Evolutionary conservation across 2,113 vertebrate species (phyloP).

Genomic region (Pyrgilauda ruficollis): DNA sequence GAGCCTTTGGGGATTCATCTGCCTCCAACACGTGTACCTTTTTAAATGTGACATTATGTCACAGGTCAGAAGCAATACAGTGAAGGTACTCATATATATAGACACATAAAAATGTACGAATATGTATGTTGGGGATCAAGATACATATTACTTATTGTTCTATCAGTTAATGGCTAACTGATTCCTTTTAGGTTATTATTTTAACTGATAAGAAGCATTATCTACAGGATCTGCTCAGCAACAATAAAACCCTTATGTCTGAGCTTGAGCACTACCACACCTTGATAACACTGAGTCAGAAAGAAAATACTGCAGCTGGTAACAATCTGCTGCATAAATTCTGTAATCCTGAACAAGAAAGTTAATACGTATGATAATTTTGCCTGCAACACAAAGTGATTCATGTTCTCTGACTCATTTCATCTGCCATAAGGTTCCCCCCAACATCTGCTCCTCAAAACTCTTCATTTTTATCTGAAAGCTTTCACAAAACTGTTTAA

Average conservation of each 20-base stretch:
- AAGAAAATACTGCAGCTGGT: background rate
- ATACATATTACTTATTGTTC: background rate
- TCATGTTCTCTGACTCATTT: background rate
- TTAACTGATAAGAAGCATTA: background rate
- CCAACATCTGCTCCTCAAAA: background rate
- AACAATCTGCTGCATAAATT: background rate
- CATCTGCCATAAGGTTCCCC: background rate
- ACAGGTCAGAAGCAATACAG: background rate
- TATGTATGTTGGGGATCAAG: fast-evolving
- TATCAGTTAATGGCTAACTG: background rate
- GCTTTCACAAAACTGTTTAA: background rate
- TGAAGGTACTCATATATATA: background rate
- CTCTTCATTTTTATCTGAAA: background rate
- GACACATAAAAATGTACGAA: background rate
- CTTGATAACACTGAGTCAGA: conserved; percentile 23
- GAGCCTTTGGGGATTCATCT: background rate
- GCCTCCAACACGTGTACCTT: background rate
- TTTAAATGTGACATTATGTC: background rate
- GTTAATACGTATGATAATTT: background rate
- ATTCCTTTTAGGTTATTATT: background rate
- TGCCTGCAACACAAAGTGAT: background rate
- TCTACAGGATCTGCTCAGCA: background rate
- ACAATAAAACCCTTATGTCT: background rate
- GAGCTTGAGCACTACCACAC: background rate
- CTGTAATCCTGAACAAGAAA: background rate